These are phyloP conservation scores for Arizona elegans DNA, from an alignment of 2,113 vertebrate genomes.

Conservation along the genomic window DNA sequence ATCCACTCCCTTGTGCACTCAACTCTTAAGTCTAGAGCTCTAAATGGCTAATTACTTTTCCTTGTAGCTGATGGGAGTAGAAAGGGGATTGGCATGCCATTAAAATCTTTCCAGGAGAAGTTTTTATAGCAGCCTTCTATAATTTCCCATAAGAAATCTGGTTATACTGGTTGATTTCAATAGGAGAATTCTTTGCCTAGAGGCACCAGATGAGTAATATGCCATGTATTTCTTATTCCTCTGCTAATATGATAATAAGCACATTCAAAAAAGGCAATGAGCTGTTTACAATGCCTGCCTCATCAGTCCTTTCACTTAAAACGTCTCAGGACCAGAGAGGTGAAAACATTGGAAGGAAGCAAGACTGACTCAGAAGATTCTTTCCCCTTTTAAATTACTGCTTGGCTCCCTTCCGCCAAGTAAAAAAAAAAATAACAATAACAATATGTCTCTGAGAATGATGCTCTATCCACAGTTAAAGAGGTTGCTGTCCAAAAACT, in stretches of 20 bases:
- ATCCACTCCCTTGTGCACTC: not conserved
- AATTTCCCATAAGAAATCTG: slow-evolving; percentile 78
- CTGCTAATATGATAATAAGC: slow-evolving; percentile 68
- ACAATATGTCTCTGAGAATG: not conserved
- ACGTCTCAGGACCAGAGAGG: slow-evolving; percentile 22
- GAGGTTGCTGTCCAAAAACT: slow-evolving; percentile 13
- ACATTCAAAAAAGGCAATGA: slow-evolving; percentile 57
- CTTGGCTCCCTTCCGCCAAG: not conserved
- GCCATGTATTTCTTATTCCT: slow-evolving; percentile 62
- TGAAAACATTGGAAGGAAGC: not conserved
- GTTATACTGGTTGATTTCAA: slow-evolving; percentile 74
- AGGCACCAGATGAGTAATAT: slow-evolving; percentile 69
- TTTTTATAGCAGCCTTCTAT: slow-evolving; percentile 61
- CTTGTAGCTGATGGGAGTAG: not conserved
- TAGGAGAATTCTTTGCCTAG: slow-evolving; percentile 72
- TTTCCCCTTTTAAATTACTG: not conserved
- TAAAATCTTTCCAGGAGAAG: slow-evolving; percentile 59
- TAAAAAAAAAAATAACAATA: not conserved
- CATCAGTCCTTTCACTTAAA: slow-evolving; percentile 43
- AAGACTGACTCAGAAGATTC: not conserved
- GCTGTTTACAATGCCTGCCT: slow-evolving; percentile 65
- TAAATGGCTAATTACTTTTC: slow-evolving; percentile 57
- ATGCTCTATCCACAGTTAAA: not conserved
- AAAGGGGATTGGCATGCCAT: slow-evolving; percentile 52
- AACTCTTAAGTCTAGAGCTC: slow-evolving; percentile 31